Conservation (phyloP, 2,113 vertebrate genomes). For the Tyto alba region DNA sequence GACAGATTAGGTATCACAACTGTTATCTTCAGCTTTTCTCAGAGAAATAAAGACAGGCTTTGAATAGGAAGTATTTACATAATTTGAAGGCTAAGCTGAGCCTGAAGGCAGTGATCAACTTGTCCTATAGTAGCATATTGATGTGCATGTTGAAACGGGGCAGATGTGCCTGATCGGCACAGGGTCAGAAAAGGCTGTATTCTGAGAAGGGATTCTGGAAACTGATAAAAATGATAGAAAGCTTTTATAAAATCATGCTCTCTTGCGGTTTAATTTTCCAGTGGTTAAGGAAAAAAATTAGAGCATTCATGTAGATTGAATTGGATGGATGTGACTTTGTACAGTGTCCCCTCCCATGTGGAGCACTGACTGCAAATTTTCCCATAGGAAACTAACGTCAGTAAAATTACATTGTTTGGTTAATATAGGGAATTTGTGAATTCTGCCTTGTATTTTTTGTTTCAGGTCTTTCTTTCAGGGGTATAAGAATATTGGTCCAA, state of each 20-base stretch:
- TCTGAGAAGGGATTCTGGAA: neutral
- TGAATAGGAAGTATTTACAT: slow-evolving; percentile 15
- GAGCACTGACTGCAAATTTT: neutral
- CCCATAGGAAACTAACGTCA: neutral
- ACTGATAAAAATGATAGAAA: neutral
- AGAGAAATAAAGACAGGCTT: slow-evolving; percentile 3
- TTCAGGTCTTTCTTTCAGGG: neutral
- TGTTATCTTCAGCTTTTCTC: slow-evolving; percentile 20
- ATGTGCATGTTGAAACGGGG: neutral
- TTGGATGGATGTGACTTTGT: neutral
- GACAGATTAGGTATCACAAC: slow-evolving; percentile 1
- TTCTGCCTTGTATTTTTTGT: neutral
- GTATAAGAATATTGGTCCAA: neutral
- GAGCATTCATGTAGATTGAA: neutral
- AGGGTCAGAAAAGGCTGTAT: neutral
- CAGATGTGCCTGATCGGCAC: neutral
- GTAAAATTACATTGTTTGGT: neutral
- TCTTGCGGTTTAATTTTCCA: neutral
- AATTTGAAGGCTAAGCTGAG: slow-evolving; percentile 32
- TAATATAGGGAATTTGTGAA: neutral
- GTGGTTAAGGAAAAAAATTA: neutral
- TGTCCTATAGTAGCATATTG: neutral
- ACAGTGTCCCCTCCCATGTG: neutral
- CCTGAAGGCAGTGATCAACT: slow-evolving; percentile 24
- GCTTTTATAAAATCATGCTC: neutral